A percentile compares a stretch with the other conserved stretches of the same genome.
These are phyloP conservation scores for Ammodytes dubius DNA, from an alignment of 2,113 vertebrate species.

Conservation along the genomic window DNA sequence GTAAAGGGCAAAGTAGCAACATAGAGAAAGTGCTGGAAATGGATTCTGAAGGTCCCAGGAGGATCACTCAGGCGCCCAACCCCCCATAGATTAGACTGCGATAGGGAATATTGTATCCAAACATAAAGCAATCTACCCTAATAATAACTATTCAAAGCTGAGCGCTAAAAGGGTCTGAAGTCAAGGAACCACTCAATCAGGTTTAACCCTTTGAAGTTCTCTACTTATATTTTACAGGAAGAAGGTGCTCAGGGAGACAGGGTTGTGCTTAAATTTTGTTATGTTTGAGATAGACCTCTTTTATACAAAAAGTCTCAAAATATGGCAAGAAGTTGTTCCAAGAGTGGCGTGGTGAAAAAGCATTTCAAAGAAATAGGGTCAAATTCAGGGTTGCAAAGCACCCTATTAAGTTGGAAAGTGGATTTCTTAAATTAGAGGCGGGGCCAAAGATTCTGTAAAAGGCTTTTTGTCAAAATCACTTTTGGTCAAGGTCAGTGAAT, in stretches of 20 bases:
- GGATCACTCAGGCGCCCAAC: slow-evolving; percentile 7
- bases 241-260: not conserved
- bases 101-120: slow-evolving; percentile 1
- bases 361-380: not conserved
- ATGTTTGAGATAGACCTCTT: not conserved
- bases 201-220: not conserved
- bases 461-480: no score
- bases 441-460: no score
- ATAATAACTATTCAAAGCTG: slow-evolving; percentile 2
- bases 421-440: no score
- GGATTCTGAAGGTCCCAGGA: slow-evolving; percentile 30
- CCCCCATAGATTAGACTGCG: not conserved
- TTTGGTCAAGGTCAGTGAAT: no score
- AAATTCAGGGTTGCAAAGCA: not conserved
- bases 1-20: slow-evolving; percentile 70
- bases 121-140: slow-evolving; percentile 19
- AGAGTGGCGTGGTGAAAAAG: not conserved
- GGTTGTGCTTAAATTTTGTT: not conserved
- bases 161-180: not conserved
- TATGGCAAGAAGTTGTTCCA: not conserved
- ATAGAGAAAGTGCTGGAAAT: slow-evolving; percentile 46
- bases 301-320: not conserved
- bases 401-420: no score
- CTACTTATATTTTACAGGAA: not conserved
- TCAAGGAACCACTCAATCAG: not conserved